Conservation (phyloP, 2,797 vertebrate species). For the Loris lydekkerianus region DNA sequence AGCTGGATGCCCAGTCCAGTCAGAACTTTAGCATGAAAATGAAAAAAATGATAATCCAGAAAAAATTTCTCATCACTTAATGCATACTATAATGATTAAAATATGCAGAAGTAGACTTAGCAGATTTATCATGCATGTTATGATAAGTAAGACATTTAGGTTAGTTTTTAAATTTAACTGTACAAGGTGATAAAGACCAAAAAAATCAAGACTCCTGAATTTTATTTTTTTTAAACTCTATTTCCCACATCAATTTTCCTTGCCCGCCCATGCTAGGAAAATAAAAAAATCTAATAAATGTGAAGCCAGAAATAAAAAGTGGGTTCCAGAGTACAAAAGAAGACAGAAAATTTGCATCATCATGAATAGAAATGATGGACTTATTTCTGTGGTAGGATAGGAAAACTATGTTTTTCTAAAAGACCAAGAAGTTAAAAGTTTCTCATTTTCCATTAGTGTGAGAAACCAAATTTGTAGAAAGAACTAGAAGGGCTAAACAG, state of each 20-base stretch:
- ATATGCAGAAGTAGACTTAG: background rate
- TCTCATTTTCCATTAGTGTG: background rate
- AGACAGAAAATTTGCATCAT: background rate
- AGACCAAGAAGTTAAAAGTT: background rate
- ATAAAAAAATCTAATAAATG: background rate
- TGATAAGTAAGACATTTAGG: background rate
- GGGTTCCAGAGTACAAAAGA: background rate
- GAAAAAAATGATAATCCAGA: background rate
- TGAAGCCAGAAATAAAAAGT: background rate
- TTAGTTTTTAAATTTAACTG: background rate
- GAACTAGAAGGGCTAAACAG: background rate
- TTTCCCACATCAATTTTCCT: background rate
- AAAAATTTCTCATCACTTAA: background rate
- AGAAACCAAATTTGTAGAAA: slow-evolving; percentile 4
- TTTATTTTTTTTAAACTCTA: background rate
- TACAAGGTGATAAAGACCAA: background rate
- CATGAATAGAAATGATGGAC: background rate
- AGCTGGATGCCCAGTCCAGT: background rate
- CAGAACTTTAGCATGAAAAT: background rate
- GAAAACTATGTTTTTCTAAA: background rate
- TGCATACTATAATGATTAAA: background rate
- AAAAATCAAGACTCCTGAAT: background rate
- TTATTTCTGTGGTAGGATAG: background rate
- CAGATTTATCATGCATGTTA: background rate
- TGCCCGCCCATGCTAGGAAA: background rate